Conservation (phyloP, 2,113 vertebrate species). For the Progne subis region DNA sequence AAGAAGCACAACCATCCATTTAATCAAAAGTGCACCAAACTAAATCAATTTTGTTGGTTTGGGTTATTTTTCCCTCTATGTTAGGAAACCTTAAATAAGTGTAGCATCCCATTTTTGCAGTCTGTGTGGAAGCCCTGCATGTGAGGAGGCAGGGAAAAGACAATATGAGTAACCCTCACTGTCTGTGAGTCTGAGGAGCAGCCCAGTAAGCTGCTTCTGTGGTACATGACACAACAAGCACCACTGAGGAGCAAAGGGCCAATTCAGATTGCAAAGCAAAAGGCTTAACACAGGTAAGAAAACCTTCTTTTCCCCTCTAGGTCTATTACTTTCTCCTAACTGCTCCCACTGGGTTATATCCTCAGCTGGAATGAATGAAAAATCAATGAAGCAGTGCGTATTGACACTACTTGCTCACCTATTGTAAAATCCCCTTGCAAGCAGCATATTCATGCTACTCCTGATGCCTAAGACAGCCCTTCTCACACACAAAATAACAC, state of each 20-base stretch:
- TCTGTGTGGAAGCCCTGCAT: not conserved
- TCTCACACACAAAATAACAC: not conserved
- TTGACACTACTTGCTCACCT: not conserved
- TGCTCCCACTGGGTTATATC: constrained; percentile 25
- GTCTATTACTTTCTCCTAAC: constrained; percentile 24
- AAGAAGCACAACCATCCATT: not conserved
- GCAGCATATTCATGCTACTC: not conserved
- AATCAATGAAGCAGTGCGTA: constrained; percentile 43
- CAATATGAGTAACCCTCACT: not conserved
- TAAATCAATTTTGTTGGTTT: not conserved
- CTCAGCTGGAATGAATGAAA: constrained; percentile 43
- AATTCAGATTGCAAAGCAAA: not conserved
- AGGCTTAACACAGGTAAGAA: not conserved
- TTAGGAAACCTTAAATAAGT: not conserved
- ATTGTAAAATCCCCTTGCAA: not conserved
- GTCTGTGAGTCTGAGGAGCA: not conserved
- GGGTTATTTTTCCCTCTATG: not conserved
- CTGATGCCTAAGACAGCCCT: not conserved
- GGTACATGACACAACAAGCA: not conserved
- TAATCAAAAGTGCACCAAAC: not conserved
- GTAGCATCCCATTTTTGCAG: not conserved
- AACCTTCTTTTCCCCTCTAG: not conserved
- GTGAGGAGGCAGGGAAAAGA: not conserved
- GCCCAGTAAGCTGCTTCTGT: not conserved
- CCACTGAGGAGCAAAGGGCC: not conserved